These are phyloP conservation scores for Tenebrosternarchus preto DNA, from an alignment of 2,113 vertebrate species.

Conservation along the genomic window DNA sequence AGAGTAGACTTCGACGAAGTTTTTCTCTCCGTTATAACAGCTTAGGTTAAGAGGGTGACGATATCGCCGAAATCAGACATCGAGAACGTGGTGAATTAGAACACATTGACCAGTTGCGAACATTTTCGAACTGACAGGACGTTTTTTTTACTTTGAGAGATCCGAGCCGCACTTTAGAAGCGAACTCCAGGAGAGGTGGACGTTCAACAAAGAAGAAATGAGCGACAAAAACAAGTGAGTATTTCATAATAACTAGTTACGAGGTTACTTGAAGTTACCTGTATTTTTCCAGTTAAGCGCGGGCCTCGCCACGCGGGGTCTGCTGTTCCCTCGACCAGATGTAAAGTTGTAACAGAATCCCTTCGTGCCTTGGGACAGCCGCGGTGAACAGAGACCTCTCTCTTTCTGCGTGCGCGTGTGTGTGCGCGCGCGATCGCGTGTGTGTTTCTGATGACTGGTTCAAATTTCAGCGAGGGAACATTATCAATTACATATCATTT, in stretches of 20 bases:
- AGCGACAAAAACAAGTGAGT: slow-evolving; percentile 78
- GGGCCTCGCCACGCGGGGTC: neutral
- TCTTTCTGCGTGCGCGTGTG: too few species aligned
- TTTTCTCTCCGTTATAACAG: too few species aligned
- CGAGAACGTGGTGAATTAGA: too few species aligned
- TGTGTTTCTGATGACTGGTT: neutral
- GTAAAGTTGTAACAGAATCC: slow-evolving; percentile 43
- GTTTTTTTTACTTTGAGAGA: neutral
- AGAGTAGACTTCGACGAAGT: neutral
- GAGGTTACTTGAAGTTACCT: neutral
- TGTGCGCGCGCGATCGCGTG: too few species aligned
- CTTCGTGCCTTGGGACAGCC: neutral
- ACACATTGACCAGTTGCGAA: too few species aligned
- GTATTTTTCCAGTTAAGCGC: too few species aligned
- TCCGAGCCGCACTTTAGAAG: slow-evolving; percentile 14
- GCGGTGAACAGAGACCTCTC: neutral
- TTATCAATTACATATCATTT: too few species aligned
- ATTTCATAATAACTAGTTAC: too few species aligned
- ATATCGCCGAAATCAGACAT: too few species aligned
- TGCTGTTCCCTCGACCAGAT: slow-evolving; percentile 5
- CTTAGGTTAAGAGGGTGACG: neutral
- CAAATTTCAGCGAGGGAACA: neutral
- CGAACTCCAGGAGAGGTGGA: neutral
- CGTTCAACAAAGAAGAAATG: slow-evolving; percentile 60
- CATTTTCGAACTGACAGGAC: neutral